phyloP scores from a whole-genome alignment of 2,113 vertebrate species.

The Acrocephalus kingi region DNA sequence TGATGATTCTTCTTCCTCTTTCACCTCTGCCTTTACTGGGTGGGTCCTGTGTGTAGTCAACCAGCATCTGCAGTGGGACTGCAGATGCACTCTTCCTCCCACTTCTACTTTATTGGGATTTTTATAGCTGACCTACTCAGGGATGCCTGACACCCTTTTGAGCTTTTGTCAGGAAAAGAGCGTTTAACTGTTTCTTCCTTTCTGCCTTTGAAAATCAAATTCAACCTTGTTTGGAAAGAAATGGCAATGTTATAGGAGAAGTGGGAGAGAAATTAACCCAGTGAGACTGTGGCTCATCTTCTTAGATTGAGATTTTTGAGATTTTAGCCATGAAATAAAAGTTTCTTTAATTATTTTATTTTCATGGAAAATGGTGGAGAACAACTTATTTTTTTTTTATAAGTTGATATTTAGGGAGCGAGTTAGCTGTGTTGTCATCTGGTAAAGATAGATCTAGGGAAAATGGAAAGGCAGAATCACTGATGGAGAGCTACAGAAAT shows the following conservation, averaged over 20 bases:
- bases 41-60: background rate
- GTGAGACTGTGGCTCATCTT: background rate
- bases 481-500: background rate
- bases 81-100: background rate
- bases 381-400: background rate
- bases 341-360: background rate
- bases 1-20: background rate
- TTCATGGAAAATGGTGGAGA: background rate
- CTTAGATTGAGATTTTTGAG: background rate
- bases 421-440: background rate
- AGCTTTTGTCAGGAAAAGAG: background rate
- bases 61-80: background rate
- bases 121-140: background rate
- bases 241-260: background rate
- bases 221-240: background rate
- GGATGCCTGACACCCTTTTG: background rate
- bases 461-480: background rate
- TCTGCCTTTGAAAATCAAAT: background rate
- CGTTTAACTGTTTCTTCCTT: background rate
- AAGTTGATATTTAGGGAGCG: background rate
- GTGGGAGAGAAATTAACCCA: background rate
- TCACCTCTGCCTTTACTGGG: background rate
- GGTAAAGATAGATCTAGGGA: background rate
- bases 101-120: background rate
- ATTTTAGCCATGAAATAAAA: background rate